Evolutionary conservation across 1,140 invertebrate genomes (phyloP).

Genomic region (Cryptotermes secundus): DNA sequence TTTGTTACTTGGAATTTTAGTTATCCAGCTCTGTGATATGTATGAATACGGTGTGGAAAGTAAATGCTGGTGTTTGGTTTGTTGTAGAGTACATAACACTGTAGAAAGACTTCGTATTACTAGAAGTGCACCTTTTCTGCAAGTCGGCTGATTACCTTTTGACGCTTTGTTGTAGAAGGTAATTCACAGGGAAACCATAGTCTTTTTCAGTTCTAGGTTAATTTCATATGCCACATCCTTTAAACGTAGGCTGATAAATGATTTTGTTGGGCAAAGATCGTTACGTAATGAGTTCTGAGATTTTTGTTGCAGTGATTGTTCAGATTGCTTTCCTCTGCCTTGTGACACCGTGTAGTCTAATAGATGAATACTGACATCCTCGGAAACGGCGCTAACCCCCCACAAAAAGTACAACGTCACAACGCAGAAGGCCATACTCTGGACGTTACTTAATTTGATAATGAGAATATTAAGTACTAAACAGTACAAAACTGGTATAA

Average conservation of each 20-base stretch:
- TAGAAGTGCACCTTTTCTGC: neutral
- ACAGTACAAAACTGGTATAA: too few relatives aligned
- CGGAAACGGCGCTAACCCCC: too few relatives aligned
- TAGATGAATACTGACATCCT: neutral
- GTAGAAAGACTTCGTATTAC: neutral
- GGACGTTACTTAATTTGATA: too few relatives aligned
- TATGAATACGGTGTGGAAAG: neutral
- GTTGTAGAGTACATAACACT: neutral
- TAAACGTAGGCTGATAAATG: too few relatives aligned
- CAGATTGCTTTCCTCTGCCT: too few relatives aligned
- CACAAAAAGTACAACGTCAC: too few relatives aligned
- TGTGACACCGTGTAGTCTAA: too few relatives aligned
- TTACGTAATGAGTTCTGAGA: too few relatives aligned
- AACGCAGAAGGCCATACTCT: too few relatives aligned
- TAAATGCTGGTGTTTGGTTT: neutral
- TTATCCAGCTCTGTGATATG: neutral
- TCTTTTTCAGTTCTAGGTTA: neutral
- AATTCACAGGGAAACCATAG: neutral
- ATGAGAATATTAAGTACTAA: too few relatives aligned
- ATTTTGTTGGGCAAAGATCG: too few relatives aligned
- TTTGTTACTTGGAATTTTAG: neutral
- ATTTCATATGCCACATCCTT: neutral
- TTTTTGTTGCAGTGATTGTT: neutral
- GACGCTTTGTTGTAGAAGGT: conserved; percentile 5
- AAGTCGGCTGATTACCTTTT: neutral